Evolutionary conservation across 2,797 vertebrate genomes (phyloP).

Genomic region (Myotis findleyi): DNA sequence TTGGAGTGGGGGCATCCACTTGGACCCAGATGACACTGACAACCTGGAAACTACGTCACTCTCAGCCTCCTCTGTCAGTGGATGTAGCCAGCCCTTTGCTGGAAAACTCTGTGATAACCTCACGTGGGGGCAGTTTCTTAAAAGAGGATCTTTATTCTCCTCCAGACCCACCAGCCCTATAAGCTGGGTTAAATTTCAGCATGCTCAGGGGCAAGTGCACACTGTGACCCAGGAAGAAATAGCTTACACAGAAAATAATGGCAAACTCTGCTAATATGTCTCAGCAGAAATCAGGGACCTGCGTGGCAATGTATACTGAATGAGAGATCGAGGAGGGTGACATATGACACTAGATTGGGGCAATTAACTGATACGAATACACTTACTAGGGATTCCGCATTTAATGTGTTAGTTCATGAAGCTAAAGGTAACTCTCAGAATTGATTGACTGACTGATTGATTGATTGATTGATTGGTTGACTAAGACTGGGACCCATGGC

Average conservation of each 20-base stretch:
- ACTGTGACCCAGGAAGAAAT: not conserved
- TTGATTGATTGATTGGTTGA: not conserved
- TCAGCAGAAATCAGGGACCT: not conserved
- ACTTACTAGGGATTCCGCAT: not conserved
- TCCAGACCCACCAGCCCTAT: not conserved
- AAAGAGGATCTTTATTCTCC: not conserved
- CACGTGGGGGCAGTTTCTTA: not conserved
- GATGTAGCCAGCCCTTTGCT: not conserved
- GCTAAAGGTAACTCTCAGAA: not conserved
- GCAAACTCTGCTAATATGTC: not conserved
- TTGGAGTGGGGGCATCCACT: not conserved
- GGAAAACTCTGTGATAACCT: not conserved
- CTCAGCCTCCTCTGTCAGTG: not conserved
- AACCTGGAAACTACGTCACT: conserved; percentile 7
- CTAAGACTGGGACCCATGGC: not conserved
- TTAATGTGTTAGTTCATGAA: not conserved
- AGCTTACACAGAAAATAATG: not conserved
- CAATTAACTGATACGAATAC: not conserved
- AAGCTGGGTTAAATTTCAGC: not conserved
- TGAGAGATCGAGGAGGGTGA: not conserved
- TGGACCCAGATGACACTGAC: not conserved
- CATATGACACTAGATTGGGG: not conserved
- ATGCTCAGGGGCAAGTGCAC: not conserved
- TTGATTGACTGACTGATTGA: not conserved
- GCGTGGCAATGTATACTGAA: not conserved